Evolutionary conservation across 2,797 vertebrate species (phyloP).

Genomic region (Catamblyrhynchus diadema): DNA sequence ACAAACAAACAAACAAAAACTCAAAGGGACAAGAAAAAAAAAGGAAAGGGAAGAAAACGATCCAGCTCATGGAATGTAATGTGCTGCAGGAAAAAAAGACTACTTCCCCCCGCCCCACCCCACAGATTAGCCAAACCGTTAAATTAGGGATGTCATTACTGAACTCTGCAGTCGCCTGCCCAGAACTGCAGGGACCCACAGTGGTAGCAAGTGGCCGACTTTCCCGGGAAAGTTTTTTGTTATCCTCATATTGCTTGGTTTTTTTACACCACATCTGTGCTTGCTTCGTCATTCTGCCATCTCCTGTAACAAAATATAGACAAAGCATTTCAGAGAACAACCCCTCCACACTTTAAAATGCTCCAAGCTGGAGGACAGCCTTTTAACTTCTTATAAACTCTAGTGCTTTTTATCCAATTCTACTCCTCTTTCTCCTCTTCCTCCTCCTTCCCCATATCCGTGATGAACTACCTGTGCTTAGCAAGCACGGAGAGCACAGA

Average conservation of each 20-base stretch:
- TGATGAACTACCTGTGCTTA: neutral
- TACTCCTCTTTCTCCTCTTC: neutral
- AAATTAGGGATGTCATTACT: neutral
- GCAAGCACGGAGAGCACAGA: neutral
- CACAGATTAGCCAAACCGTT: neutral
- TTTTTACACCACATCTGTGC: conserved; percentile 36
- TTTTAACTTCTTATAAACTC: neutral
- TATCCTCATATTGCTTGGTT: neutral
- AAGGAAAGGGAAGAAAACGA: neutral
- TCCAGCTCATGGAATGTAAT: neutral
- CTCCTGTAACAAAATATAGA: conserved; percentile 55
- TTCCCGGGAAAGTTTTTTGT: conserved; percentile 24
- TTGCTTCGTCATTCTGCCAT: conserved; percentile 15
- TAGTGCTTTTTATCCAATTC: neutral
- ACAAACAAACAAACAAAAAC: neutral
- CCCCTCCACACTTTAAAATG: neutral
- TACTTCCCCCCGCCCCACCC: accelerated
- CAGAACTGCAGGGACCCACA: neutral
- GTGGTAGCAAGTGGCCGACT: neutral
- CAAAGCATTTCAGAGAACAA: conserved; percentile 1
- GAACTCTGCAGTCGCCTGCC: neutral
- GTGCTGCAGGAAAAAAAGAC: neutral
- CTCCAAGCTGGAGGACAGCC: neutral
- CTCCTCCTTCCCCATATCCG: neutral
- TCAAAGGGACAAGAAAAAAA: neutral